Conservation (phyloP, 2,113 vertebrate species). For the Heterotis niloticus region DNA sequence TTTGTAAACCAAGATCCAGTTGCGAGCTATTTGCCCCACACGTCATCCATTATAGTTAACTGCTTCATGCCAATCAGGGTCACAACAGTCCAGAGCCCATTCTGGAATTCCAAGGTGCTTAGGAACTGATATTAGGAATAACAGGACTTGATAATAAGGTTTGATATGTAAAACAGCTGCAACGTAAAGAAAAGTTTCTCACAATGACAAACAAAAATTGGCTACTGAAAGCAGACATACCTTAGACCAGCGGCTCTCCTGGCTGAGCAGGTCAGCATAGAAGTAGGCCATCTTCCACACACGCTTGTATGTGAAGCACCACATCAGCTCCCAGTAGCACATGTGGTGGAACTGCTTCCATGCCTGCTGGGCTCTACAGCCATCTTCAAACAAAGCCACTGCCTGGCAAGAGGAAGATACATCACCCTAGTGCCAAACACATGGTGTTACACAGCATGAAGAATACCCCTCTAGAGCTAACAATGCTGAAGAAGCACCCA, state of each 20-base stretch:
- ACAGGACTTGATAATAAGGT: too few species aligned
- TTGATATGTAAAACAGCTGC: too few species aligned
- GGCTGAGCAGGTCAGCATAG: slow-evolving; percentile 74
- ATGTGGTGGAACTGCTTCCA: slow-evolving; percentile 83
- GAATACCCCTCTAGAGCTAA: not conserved
- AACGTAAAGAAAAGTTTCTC: not conserved
- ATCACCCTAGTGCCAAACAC: not conserved
- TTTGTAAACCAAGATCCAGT: too few species aligned
- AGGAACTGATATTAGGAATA: too few species aligned
- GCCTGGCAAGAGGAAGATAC: slow-evolving; percentile 54
- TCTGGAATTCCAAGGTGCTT: too few species aligned
- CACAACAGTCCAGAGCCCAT: too few species aligned
- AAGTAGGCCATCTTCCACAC: slow-evolving; percentile 76
- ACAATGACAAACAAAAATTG: not conserved
- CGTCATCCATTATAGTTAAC: too few species aligned
- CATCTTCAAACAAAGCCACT: slow-evolving; percentile 69
- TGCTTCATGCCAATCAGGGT: too few species aligned
- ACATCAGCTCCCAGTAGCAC: slow-evolving; percentile 84
- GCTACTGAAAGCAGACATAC: slow-evolving; percentile 39
- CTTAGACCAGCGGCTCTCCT: slow-evolving; percentile 79
- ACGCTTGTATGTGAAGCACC: slow-evolving; percentile 73
- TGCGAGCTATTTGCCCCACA: too few species aligned
- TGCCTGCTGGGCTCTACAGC: slow-evolving; percentile 71
- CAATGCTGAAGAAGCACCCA: not conserved
- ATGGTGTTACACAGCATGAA: not conserved